Evolutionary conservation across 2,888 invertebrate genomes (phyloP), one percentile per base, ranked within the genome.

Genomic region (Mimachlamys varia): DNA sequence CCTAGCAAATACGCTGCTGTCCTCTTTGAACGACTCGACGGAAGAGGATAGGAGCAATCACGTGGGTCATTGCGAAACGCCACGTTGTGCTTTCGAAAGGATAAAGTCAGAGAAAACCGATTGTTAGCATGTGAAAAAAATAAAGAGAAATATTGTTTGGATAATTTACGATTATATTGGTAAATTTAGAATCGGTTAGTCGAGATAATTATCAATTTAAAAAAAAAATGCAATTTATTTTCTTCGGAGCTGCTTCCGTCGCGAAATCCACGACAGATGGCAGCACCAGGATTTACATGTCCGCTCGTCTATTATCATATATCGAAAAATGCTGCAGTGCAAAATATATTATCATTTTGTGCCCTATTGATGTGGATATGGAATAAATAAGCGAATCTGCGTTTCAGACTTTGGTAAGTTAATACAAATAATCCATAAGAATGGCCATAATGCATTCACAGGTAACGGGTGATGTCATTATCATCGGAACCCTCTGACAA

Each of bases 11-110:
- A 89, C 58, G 89, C 91, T 90, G 94, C 94, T 94, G 95, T 93
- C 95, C 94, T 93, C 88, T 94, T 94, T 94, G 93, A 94, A 93
- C 94, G 95, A 95, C 96, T 94, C 94, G 93, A 91, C 91, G 90
- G 93, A 93, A 95, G 95, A 95, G 95, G 94, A 94, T 93, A 92
- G 94, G 44, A 38, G 17, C 62, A 15, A 92, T 94, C 95, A 94
- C 95, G 95, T 95, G 95, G 88, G 38, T 89, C 22, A 38, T 89
- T 89, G 88, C 44, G 76, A 76, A 76, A 76, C 27, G 76, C 76
- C 76, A 76, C 76, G 76, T 76, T 76, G 33, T 76, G 76, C 27
- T 76, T 76, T 33, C 2, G 12, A 27, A 76, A 12, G 76, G 76
- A 76, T 76, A 76, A 76, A 76, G 76, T 76, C 76, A 76, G 76